These are phyloP conservation scores for Gasterosteus aculeatus DNA, from an alignment of 2,113 vertebrate genomes.

Conservation along the genomic window DNA sequence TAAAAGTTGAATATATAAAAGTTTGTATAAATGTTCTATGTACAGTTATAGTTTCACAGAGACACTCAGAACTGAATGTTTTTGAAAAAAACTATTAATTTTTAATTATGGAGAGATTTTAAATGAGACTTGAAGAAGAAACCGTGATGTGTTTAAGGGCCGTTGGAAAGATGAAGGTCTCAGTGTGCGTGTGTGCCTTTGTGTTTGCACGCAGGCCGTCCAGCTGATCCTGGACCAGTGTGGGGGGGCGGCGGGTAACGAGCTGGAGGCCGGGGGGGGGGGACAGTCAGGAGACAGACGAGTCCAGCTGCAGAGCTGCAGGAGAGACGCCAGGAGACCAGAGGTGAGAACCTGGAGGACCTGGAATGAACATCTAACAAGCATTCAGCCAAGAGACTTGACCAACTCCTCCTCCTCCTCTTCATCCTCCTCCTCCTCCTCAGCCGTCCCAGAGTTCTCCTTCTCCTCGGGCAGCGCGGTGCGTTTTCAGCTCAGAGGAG, in stretches of 20 bases:
- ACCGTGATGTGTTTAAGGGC: too few relatives aligned
- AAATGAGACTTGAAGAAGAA: too few relatives aligned
- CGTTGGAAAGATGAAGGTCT: too few relatives aligned
- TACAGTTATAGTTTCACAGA: too few relatives aligned
- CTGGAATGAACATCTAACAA: background rate
- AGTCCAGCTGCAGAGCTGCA: slow-evolving; percentile 83
- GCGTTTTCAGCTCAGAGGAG: slow-evolving; percentile 81
- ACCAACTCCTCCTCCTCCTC: too few relatives aligned
- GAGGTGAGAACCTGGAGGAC: slow-evolving; percentile 75
- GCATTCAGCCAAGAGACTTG: too few relatives aligned
- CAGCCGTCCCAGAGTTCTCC: slow-evolving; percentile 88
- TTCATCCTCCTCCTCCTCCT: too few relatives aligned
- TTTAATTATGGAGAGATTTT: too few relatives aligned
- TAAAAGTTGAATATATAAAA: too few relatives aligned
- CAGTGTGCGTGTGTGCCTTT: background rate
- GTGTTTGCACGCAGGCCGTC: slow-evolving; percentile 76
- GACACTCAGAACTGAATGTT: too few relatives aligned
- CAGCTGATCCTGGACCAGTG: slow-evolving; percentile 89
- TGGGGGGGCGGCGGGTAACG: slow-evolving; percentile 69
- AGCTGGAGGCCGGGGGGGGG: slow-evolving; percentile 58
- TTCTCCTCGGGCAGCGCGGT: slow-evolving; percentile 84
- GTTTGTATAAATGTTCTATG: too few relatives aligned
- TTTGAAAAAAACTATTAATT: too few relatives aligned
- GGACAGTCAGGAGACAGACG: slow-evolving; percentile 73
- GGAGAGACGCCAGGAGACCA: slow-evolving; percentile 82